These are phyloP conservation scores for Melospiza melodia DNA, from an alignment of 2,113 vertebrate genomes.

Conservation along the genomic window DNA sequence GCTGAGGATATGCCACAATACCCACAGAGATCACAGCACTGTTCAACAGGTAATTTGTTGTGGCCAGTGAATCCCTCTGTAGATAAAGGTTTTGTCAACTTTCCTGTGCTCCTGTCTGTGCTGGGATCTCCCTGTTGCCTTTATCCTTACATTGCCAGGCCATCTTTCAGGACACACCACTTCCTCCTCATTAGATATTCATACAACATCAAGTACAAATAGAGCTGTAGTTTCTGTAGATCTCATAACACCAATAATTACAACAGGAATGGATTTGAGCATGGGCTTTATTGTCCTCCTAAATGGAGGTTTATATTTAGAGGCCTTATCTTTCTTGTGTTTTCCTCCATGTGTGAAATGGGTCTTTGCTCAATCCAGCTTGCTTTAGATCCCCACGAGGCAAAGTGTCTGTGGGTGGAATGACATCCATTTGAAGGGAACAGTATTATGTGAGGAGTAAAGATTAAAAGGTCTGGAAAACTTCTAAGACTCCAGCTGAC, in stretches of 20 bases:
- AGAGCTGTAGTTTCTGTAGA: neutral
- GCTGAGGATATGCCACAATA: neutral
- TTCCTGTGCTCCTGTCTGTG: neutral
- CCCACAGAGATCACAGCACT: neutral
- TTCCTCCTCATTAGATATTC: neutral
- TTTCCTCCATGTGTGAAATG: constrained; percentile 19
- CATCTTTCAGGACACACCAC: neutral
- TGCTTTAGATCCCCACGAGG: neutral
- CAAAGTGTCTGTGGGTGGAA: neutral
- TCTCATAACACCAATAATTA: neutral
- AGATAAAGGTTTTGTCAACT: constrained; percentile 10
- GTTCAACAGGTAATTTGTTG: constrained; percentile 21
- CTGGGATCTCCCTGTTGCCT: neutral
- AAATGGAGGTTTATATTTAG: neutral
- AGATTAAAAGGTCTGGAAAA: constrained; percentile 48
- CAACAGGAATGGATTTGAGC: constrained; percentile 3
- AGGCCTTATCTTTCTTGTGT: neutral
- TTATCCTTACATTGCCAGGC: neutral
- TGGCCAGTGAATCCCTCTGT: neutral
- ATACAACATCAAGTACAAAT: neutral
- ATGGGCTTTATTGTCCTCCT: neutral
- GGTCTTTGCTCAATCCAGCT: neutral
- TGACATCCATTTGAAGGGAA: neutral
- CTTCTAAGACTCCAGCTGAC: constrained; percentile 20
- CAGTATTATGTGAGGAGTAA: neutral